Evolutionary conservation across 2,113 vertebrate species (phyloP).

Genomic region (Porphyrio hochstetteri): DNA sequence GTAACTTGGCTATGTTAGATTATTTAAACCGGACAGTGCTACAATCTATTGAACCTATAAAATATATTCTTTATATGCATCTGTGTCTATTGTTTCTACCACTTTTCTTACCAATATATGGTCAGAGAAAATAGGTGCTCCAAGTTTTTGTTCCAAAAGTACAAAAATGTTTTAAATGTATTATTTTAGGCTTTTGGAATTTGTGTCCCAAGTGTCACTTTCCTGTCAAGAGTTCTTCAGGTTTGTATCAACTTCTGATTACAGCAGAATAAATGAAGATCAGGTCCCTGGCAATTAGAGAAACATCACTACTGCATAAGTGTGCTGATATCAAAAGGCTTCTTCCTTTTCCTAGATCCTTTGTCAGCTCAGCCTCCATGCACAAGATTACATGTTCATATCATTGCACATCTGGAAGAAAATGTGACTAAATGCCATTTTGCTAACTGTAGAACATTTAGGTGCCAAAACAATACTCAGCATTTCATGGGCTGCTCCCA

Average conservation of each 20-base stretch:
- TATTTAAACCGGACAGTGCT: neutral
- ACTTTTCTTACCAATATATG: neutral
- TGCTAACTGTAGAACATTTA: neutral
- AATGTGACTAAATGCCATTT: neutral
- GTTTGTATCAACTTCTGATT: neutral
- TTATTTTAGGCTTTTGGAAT: neutral
- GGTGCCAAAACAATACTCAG: neutral
- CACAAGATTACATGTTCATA: neutral
- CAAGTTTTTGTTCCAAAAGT: neutral
- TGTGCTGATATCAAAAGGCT: neutral
- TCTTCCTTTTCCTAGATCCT: neutral
- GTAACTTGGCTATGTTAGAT: neutral
- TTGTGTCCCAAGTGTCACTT: neutral
- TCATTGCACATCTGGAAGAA: neutral
- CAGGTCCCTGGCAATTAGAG: neutral
- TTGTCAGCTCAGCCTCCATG: neutral
- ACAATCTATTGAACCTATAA: neutral
- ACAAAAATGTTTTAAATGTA: neutral
- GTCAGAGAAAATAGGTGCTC: neutral
- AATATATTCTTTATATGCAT: fast-evolving
- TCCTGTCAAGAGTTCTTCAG: neutral
- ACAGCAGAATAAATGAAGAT: neutral
- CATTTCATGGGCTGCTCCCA: neutral
- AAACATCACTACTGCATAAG: neutral
- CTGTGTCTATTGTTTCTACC: neutral